Conservation (phyloP, 2,113 vertebrate genomes). For the Formicarius rufipectus region DNA sequence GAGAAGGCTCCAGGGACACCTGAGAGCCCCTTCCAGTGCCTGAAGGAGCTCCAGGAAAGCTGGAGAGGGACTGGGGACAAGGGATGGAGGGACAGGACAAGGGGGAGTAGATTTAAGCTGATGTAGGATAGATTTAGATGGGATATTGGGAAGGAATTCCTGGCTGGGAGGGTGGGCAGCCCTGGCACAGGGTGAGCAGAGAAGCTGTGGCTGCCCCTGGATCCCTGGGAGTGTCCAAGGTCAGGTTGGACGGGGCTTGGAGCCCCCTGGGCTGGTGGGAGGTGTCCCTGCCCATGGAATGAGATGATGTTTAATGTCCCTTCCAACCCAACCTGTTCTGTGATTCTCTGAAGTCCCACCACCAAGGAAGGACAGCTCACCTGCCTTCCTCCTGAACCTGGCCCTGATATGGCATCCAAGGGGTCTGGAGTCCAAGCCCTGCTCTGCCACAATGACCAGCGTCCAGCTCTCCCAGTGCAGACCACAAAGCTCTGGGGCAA, state of each 20-base stretch:
- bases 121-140: background rate
- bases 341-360: accelerated
- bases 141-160: accelerated
- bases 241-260: accelerated
- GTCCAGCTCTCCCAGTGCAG: background rate
- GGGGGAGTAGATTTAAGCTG: background rate
- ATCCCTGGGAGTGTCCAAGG: background rate
- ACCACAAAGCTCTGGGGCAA: background rate
- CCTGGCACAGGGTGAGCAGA: background rate
- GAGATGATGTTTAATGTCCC: accelerated
- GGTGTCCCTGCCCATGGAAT: background rate
- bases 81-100: background rate
- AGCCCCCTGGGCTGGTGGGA: accelerated
- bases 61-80: background rate
- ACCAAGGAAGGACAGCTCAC: background rate
- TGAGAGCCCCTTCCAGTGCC: background rate
- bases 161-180: accelerated
- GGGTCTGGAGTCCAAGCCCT: background rate
- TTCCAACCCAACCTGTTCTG: background rate
- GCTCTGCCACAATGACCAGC: background rate
- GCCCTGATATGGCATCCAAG: background rate
- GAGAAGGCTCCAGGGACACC: background rate
- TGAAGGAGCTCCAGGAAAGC: background rate
- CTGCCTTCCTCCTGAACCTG: background rate
- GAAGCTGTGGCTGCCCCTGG: background rate